phyloP scores from a whole-genome alignment of 2,888 invertebrate genomes.

The Zygothrica quintamaculata region DNA sequence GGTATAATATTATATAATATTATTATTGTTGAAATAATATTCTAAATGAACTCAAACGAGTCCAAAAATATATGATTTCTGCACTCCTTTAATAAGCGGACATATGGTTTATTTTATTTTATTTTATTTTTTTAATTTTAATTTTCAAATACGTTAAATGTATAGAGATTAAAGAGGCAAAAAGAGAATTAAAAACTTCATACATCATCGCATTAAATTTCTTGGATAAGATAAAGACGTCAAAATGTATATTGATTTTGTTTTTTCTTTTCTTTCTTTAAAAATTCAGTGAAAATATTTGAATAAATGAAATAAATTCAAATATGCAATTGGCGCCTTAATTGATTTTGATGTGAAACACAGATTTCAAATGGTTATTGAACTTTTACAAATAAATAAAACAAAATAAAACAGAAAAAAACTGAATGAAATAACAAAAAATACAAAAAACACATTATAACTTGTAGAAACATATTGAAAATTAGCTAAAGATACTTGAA shows the following conservation, averaged over 20 bases:
- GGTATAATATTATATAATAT: no score
- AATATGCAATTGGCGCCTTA: constrained; percentile 73
- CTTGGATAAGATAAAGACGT: constrained; percentile 82
- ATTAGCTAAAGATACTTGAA: constrained; percentile 54
- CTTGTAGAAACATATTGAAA: constrained; percentile 29
- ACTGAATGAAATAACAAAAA: constrained; percentile 4
- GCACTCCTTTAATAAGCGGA: constrained; percentile 5
- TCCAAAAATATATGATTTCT: background rate
- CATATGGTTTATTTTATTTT: constrained; percentile 51
- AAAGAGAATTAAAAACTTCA: constrained; percentile 74
- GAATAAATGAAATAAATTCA: constrained; percentile 51
- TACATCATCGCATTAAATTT: constrained; percentile 83
- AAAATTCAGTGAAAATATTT: constrained; percentile 33
- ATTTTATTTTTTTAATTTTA: constrained; percentile 19
- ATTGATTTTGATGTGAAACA: constrained; percentile 73
- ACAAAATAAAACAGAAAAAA: background rate
- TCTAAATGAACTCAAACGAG: background rate
- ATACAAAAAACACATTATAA: constrained; percentile 3
- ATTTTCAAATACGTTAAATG: constrained; percentile 25
- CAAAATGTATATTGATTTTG: constrained; percentile 50
- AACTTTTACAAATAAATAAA: constrained; percentile 50
- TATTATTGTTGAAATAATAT: background rate
- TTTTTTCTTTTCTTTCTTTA: constrained; percentile 8
- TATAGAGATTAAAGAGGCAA: constrained; percentile 24
- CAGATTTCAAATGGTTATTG: constrained; percentile 68